Evolutionary conservation across 1,140 invertebrate genomes (phyloP).

Genomic region (Lepidurus arcticus): DNA sequence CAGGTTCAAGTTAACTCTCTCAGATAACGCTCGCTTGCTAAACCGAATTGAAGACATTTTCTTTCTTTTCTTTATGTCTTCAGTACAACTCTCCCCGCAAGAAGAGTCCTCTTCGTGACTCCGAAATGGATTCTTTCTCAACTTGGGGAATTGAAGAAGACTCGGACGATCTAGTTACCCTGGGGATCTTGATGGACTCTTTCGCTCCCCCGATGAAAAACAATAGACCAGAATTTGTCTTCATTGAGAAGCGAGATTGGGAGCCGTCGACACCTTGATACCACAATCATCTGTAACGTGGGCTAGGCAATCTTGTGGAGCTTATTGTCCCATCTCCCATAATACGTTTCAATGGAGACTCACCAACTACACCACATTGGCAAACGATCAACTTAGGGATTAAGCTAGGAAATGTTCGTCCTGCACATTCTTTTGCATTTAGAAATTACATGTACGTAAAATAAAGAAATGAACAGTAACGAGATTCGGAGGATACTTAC

Average conservation of each 20-base stretch:
- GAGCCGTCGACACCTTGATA: conserved; percentile 7
- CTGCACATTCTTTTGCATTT: neutral
- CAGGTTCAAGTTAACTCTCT: conserved; percentile 15
- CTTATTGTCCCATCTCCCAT: neutral
- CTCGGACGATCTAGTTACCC: conserved; percentile 14
- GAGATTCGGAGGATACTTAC: neutral
- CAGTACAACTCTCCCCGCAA: neutral
- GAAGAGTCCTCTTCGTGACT: neutral
- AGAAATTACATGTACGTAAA: neutral
- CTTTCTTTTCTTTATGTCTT: conserved; percentile 9
- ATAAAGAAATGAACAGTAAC: neutral
- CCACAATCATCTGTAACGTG: conserved; percentile 9
- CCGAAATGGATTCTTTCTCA: conserved; percentile 6
- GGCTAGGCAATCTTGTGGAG: neutral
- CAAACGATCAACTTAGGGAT: neutral
- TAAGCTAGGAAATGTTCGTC: neutral
- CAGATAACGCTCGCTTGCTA: neutral
- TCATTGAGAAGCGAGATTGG: conserved; percentile 17
- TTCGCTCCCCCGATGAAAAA: conserved; percentile 9
- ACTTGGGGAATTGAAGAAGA: conserved; percentile 17
- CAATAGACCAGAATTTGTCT: conserved; percentile 16
- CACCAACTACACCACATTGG: neutral
- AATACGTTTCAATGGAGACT: neutral
- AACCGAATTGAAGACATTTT: conserved; percentile 2
- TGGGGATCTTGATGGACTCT: neutral